Evolutionary conservation across 1,140 invertebrate genomes (phyloP).

Genomic region (Caenorhabditis remanei): DNA sequence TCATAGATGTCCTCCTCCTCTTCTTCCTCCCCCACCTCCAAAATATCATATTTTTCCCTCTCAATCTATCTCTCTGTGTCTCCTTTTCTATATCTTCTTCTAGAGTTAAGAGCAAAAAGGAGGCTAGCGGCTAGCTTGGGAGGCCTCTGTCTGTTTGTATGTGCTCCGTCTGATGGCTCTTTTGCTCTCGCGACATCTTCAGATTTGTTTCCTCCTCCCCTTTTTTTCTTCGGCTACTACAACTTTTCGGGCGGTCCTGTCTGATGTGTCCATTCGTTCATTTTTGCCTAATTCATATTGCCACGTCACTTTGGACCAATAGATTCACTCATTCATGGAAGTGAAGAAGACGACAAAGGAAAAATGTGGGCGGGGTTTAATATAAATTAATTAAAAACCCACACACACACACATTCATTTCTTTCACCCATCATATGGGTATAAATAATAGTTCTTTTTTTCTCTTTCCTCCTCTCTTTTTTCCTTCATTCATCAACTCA

Average conservation of each 20-base stretch:
- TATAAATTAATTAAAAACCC: slow-evolving; percentile 49
- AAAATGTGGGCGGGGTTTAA: background rate
- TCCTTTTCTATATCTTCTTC: background rate
- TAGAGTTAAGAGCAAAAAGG: slow-evolving; percentile 44
- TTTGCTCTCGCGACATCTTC: slow-evolving; percentile 55
- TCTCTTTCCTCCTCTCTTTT: background rate
- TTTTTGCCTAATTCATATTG: background rate
- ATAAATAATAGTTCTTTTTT: slow-evolving; percentile 32
- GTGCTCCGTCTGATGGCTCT: slow-evolving; percentile 47
- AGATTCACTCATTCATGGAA: background rate
- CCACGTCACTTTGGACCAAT: background rate
- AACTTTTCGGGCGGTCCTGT: slow-evolving; percentile 33
- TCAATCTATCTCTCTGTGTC: background rate
- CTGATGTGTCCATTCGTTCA: background rate
- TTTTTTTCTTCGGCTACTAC: slow-evolving; percentile 10
- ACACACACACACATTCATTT: slow-evolving; percentile 7
- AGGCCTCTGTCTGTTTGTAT: slow-evolving; percentile 14
- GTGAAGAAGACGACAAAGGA: background rate
- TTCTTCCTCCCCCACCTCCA: background rate
- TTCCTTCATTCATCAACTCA: background rate
- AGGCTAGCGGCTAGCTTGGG: background rate
- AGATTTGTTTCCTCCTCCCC: slow-evolving; percentile 53
- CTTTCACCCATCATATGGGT: slow-evolving; percentile 5
- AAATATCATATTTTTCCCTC: slow-evolving; percentile 18
- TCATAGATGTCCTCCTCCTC: background rate